Evolutionary conservation across 1,140 invertebrate genomes (phyloP), one percentile per base, ranked within the genome.

Genomic region (Scylla paramamosain): DNA sequence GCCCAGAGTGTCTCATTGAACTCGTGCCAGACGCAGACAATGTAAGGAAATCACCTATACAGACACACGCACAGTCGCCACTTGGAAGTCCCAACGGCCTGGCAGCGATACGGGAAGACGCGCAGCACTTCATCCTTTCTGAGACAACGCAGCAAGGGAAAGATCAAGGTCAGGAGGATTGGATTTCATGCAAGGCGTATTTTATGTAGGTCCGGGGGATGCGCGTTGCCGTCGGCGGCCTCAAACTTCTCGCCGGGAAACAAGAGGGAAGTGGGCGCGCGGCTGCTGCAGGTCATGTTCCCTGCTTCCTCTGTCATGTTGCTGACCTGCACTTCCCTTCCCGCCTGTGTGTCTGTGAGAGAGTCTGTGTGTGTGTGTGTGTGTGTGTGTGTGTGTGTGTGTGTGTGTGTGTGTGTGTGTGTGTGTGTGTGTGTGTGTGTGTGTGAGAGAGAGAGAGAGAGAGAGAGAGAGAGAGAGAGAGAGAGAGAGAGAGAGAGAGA

Each of bases 361-460:
- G 82, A 7, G 84, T 31, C 20, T 87, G 84, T 31, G 84, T 87
- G 84, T 31, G 84, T 87, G 28, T 31, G 84, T 87, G 84, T 3
- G 84, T 29, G 84, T 31, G 84, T 87, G 84, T 31, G 28, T 87
- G 84, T 31, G 84, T 87, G 84, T 31, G 28, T 31, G 84, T 31
- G 84, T 31, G 28, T 31, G 84, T 31, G 84, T 31, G 84, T 31
- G 84, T 87, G 84, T 87, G 84, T 87, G 28, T 87, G 28, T 87
- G 84, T 87, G 84, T 87, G 29, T 28, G 25, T 4, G 84, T 31
- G 25, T 31, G 84, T 2, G 29, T 87, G 14, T 39, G 82, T 14
- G 16, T 16, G 39, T 16, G 39, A 45, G 20, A 87, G 10, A 84
- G 82, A n/a, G 82, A 28, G 82, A n/a, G 29, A 84, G 29, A 31